Evolutionary conservation across 2,888 invertebrate species (phyloP), one percentile per base, ranked within the genome.

Genomic region (Lasioglossum leucozonium): DNA sequence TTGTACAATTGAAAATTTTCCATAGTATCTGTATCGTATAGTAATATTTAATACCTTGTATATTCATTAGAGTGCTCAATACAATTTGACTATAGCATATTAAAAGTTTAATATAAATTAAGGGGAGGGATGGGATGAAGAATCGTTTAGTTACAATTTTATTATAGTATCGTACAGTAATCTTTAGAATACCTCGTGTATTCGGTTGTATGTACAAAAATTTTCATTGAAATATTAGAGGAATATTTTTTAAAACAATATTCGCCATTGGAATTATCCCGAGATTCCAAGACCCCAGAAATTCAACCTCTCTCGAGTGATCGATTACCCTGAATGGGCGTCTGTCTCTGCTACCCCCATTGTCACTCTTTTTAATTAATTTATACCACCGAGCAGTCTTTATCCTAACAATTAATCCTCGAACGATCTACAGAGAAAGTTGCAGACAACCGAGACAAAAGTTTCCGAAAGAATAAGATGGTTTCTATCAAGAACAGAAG

Each of bases 281-380:
- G 34, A 62, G 26, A 11, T 58, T 37, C 62, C 67, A 44, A 18
- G 51, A 51, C 22, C 51, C 16, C 82, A 44, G 10, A 67, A 72
- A 81, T 67, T 37, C 44, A 73, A n/a, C 44, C 37, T 37, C 58
- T n/a, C 81, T 72, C 47, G 78, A 81, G 40, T 8, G 72, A 82
- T 82, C 82, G 74, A 82, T 82, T 51, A 74, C 40, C 74, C 47
- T n/a, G 55, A 74, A 73, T 55, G 58, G 34, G 65, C 30, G 30
- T 34, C 62, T 47, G 47, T 51, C 51, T 51, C 69, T 30, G 40
- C 47, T 71, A 47, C 55, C 67, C 26, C 37, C 6, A 65, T 69
- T 71, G 80, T 77, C 77, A 42, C n/a, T 26, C 55, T 40, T 47
- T 74, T 67, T 44, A 58, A 82, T 79, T 74, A 65, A 65, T 65